A percentile compares a stretch with the other conserved stretches of the same genome.
Evolutionary conservation across 2,888 invertebrate genomes (phyloP).

Genomic region (Cephus nigrinus): DNA sequence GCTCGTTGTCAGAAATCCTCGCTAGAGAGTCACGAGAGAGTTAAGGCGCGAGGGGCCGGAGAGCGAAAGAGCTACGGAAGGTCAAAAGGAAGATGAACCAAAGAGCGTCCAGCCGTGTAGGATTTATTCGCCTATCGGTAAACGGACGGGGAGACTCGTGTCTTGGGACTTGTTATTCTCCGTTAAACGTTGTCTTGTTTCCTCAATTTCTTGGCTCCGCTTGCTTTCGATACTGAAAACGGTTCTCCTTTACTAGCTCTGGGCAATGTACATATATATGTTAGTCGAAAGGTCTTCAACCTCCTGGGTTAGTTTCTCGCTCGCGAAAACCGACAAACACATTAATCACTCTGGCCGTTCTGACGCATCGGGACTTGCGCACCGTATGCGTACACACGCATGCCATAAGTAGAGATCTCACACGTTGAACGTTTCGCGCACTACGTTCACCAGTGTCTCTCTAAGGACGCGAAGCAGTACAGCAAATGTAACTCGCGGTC

Average conservation of each 20-base stretch:
- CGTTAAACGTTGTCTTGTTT: not conserved
- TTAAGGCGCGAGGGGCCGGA: not conserved
- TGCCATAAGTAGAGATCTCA: not conserved
- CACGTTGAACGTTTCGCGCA: not conserved
- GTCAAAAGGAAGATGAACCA: not conserved
- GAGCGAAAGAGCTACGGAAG: not conserved
- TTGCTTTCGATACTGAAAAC: not conserved
- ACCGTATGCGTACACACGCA: not conserved
- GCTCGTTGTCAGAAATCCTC: not conserved
- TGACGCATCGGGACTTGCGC: not conserved
- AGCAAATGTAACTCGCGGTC: not conserved
- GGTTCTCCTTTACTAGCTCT: not conserved
- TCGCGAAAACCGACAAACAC: slow-evolving; percentile 11
- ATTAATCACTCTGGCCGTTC: slow-evolving; percentile 5
- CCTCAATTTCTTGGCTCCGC: not conserved
- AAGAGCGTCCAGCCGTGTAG: not conserved
- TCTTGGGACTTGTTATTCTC: not conserved
- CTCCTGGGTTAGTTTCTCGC: not conserved
- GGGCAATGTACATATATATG: not conserved
- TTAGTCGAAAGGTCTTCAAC: slow-evolving; percentile 3
- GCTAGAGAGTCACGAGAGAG: not conserved
- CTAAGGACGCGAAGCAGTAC: not conserved
- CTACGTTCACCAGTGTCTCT: not conserved
- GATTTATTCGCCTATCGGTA: not conserved
- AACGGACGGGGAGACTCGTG: not conserved